Conservation (phyloP, 2,797 vertebrate genomes). For the Eleutherodactylus coqui region DNA sequence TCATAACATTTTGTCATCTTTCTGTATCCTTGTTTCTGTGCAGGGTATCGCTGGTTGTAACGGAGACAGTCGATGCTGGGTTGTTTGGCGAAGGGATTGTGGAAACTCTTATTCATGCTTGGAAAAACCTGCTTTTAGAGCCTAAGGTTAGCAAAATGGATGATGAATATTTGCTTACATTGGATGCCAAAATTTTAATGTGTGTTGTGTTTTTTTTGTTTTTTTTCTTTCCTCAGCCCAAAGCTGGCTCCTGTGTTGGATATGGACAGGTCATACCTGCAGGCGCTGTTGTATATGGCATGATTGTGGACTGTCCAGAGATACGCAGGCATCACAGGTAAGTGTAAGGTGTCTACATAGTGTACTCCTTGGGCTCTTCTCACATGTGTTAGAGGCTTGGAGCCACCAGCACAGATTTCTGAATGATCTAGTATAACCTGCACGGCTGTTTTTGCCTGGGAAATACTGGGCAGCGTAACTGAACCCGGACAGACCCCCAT, state of each 20-base stretch:
- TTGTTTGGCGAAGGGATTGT: constrained; percentile 98
- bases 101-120: constrained; percentile 96
- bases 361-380: too few species aligned
- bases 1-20: neutral
- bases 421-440: too few species aligned
- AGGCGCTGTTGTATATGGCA: constrained; percentile 87
- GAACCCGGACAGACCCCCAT: too few species aligned
- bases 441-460: too few species aligned
- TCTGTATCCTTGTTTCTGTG: constrained; percentile 41
- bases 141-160: constrained; percentile 79
- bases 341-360: constrained; percentile 22
- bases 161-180: neutral
- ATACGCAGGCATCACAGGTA: constrained; percentile 95
- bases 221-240: constrained; percentile 66
- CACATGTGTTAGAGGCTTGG: too few species aligned
- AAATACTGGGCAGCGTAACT: too few species aligned
- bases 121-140: constrained; percentile 93
- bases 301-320: constrained; percentile 90
- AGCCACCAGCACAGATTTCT: too few species aligned
- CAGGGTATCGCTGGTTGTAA: constrained; percentile 96
- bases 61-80: constrained; percentile 98
- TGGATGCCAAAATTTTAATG: neutral
- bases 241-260: constrained; percentile 65
- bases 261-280: constrained; percentile 93
- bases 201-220: too few species aligned